Evolutionary conservation across 2,797 vertebrate genomes (phyloP), one percentile per base, ranked within the genome.

Genomic region (Danio albolineatus): DNA sequence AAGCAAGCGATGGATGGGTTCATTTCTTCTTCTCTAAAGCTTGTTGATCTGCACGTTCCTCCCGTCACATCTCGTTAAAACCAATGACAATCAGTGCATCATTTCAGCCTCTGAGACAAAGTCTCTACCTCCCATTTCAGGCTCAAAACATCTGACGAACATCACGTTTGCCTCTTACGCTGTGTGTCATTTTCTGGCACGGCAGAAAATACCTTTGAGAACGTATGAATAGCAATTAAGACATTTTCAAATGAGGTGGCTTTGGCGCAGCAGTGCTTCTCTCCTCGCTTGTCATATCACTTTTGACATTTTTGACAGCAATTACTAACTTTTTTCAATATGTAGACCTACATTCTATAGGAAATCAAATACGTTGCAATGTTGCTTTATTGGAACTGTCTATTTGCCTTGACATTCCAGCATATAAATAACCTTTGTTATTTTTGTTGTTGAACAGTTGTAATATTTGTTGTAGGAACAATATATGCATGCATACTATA

Each of bases 1-100:
- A 19, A 60, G 61, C 78, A 77, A 72, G 83, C 85, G 88, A 85
- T 89, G 87, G 88, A 87, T 88, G 87, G 87, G 88, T 91, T 91
- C 85, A 88, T 92, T 92, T 54, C 38, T 91, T 90, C 87, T 91
- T 91, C 89, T 91, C 89, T 88, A 87, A 89, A 91, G 89, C 90
- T 88, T 90, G 90, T 89, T 90, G 88, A 92, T 91, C 89, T 91
- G 88, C 87, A 85, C 88, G 84, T 90, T 88, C 87, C 84, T 89
- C 87, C 88, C 83, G 83, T 86, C 90, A 61, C 28, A 82, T 66
- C 83, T 82, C 76, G 66, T 83, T 82, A 74, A 80, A 85, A 80
- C 62, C 76, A 83, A 79, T 80, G 81, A 75, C 80, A 84, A 78
- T 82, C 59, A 77, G 75, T 53, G 41, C 43, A 70, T 65, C 73